phyloP scores from a whole-genome alignment of 2,113 vertebrate species.

The Pygoscelis antarcticus region DNA sequence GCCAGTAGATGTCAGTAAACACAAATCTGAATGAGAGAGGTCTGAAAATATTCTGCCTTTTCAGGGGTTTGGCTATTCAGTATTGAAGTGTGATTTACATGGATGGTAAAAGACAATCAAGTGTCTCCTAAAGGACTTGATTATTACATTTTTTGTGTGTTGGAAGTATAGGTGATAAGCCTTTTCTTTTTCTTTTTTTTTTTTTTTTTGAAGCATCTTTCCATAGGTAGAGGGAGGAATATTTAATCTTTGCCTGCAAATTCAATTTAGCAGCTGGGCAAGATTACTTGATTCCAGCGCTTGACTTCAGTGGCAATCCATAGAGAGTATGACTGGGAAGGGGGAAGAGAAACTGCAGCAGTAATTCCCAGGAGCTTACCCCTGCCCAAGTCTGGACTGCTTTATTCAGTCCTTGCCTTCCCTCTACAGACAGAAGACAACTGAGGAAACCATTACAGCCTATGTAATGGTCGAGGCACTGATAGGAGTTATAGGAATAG shows the following conservation, averaged over 20 bases:
- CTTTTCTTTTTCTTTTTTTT: neutral
- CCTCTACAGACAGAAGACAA: neutral
- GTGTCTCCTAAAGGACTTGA: neutral
- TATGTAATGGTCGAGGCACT: rapidly evolving
- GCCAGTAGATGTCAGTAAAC: slow-evolving; percentile 65
- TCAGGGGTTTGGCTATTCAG: neutral
- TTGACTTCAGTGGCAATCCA: neutral
- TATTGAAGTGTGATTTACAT: neutral
- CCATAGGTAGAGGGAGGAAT: neutral
- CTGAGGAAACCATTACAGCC: neutral
- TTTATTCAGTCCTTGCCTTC: neutral
- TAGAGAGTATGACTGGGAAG: neutral
- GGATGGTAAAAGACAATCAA: neutral
- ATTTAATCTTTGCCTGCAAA: neutral
- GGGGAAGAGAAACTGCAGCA: neutral
- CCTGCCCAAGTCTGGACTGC: neutral
- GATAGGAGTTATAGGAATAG: neutral
- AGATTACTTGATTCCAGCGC: neutral
- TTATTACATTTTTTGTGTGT: neutral
- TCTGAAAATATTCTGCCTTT: neutral
- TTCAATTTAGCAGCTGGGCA: neutral
- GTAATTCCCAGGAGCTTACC: neutral
- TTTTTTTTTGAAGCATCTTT: neutral
- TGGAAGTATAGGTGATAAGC: neutral
- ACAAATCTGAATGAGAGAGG: slow-evolving; percentile 6